These are phyloP conservation scores for Danio kyathit DNA, from an alignment of 2,797 vertebrate species.

Conservation along the genomic window DNA sequence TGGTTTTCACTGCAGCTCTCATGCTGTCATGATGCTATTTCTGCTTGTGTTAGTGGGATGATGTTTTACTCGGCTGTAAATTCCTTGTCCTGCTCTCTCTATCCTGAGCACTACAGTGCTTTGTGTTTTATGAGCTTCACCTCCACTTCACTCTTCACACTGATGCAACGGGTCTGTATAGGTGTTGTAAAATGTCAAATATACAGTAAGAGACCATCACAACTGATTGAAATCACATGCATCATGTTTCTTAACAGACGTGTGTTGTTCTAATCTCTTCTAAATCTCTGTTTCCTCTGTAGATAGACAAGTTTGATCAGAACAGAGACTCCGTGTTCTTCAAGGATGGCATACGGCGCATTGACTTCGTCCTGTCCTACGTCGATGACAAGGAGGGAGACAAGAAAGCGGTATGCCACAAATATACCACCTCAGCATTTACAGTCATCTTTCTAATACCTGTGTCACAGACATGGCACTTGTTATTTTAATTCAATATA, in stretches of 20 bases:
- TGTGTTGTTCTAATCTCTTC: not conserved
- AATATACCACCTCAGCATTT: not conserved
- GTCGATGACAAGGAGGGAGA: conserved; percentile 81
- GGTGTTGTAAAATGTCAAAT: not conserved
- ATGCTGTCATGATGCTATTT: conserved; percentile 34
- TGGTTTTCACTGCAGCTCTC: conserved; percentile 20
- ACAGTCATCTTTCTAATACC: not conserved
- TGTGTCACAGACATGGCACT: too few species aligned
- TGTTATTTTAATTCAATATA: too few species aligned
- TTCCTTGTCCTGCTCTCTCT: not conserved
- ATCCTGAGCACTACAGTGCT: not conserved
- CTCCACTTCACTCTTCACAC: too few species aligned
- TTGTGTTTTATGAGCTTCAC: conserved; percentile 8
- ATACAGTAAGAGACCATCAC: not conserved
- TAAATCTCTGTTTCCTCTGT: conserved; percentile 1
- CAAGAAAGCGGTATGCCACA: conserved; percentile 75
- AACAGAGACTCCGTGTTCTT: conserved; percentile 83
- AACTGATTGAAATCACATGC: not conserved
- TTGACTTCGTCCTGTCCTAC: conserved; percentile 83
- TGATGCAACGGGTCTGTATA: not conserved
- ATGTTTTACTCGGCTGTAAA: not conserved
- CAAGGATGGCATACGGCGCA: conserved; percentile 78
- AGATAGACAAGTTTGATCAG: conserved; percentile 74
- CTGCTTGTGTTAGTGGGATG: conserved; percentile 26
- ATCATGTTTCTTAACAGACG: not conserved